phyloP scores from a whole-genome alignment of 2,797 vertebrate genomes.

The Agapornis canus region DNA sequence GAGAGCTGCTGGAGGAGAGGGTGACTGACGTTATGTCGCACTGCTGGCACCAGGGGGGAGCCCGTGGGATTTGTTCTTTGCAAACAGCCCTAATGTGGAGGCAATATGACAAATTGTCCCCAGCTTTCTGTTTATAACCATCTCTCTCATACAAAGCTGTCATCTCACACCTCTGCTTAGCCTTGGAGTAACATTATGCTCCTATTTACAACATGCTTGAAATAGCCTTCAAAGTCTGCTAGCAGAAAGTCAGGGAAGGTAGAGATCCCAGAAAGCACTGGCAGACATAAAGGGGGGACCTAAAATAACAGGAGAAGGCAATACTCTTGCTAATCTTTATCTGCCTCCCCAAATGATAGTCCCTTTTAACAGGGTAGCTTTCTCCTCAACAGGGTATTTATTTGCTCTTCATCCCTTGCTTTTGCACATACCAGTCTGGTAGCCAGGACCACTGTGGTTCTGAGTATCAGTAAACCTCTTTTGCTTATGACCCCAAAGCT shows the following conservation, averaged over 20 bases:
- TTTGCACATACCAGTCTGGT: fast-evolving
- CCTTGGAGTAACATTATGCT: constrained; percentile 39
- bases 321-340: not conserved
- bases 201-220: constrained; percentile 3
- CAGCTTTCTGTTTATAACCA: constrained; percentile 48
- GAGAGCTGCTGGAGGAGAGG: not conserved
- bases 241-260: not conserved
- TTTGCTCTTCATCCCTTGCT: not conserved
- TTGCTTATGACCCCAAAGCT: not conserved
- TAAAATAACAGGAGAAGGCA: not conserved
- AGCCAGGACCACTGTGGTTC: not conserved
- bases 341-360: not conserved
- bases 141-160: constrained; percentile 32
- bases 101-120: not conserved
- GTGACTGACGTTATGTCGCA: fast-evolving
- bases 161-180: constrained; percentile 49
- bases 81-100: not conserved
- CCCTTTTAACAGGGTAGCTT: not conserved
- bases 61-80: not conserved
- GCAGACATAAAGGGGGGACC: not conserved
- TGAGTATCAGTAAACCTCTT: not conserved
- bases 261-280: not conserved
- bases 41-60: fast-evolving
- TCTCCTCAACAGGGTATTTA: not conserved
- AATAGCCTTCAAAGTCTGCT: constrained; percentile 29